Evolutionary conservation across 2,888 invertebrate species (phyloP).

Genomic region (Dryococelus australis): DNA sequence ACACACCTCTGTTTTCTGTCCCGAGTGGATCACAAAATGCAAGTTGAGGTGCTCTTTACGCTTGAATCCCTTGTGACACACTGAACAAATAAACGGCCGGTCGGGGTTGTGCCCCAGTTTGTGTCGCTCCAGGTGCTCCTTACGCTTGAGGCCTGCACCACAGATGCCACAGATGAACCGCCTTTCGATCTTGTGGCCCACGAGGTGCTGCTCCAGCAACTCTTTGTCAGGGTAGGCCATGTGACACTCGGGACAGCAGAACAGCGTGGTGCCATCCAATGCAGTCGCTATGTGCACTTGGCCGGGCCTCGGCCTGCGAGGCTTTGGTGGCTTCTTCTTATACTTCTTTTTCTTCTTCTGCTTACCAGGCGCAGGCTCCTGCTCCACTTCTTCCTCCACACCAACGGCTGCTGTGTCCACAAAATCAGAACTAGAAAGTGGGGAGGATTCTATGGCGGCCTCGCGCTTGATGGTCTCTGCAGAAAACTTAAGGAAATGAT

Average conservation of each 20-base stretch:
- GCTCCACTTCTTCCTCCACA: constrained; percentile 34
- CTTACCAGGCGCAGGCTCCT: constrained; percentile 37
- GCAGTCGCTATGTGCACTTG: constrained; percentile 79
- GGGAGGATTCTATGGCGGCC: constrained; percentile 59
- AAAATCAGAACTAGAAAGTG: constrained; percentile 57
- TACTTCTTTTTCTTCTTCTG: constrained; percentile 79
- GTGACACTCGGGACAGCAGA: constrained; percentile 82
- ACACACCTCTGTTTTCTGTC: constrained; percentile 82
- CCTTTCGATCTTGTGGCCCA: constrained; percentile 81
- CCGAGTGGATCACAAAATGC: constrained; percentile 85
- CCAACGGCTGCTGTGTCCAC: constrained; percentile 53
- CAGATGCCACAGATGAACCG: constrained; percentile 55
- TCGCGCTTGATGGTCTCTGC: constrained; percentile 65
- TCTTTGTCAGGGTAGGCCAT: constrained; percentile 84
- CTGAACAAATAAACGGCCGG: constrained; percentile 78
- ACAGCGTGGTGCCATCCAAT: constrained; percentile 76
- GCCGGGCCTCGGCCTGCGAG: constrained; percentile 80
- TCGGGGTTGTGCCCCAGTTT: constrained; percentile 83
- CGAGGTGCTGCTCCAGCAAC: constrained; percentile 72
- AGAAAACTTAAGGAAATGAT: constrained; percentile 71
- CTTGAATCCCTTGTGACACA: constrained; percentile 80
- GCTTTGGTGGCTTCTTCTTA: constrained; percentile 81
- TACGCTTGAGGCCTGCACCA: constrained; percentile 68
- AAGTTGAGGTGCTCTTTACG: constrained; percentile 83
- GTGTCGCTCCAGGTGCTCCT: constrained; percentile 80